Conservation (phyloP, 1,140 invertebrate species). For the Bicyclus anynana region DNA sequence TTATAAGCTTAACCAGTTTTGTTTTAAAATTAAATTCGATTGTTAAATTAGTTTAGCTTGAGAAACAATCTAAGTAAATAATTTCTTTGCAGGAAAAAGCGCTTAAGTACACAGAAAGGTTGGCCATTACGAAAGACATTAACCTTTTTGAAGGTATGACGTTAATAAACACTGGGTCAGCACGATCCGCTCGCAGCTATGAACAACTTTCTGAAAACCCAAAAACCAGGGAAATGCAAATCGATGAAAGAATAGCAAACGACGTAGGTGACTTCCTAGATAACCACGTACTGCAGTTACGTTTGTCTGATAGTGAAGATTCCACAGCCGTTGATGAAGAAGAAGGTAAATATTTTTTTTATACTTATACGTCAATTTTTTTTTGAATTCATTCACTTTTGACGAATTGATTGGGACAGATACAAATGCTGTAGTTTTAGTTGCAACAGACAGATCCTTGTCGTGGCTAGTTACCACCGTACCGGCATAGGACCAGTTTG, state of each 20-base stretch:
- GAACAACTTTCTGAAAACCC: conserved; percentile 63
- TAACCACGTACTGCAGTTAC: conserved; percentile 64
- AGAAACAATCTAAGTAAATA: background rate
- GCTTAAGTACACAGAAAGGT: conserved; percentile 55
- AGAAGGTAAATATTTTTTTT: conserved; percentile 54
- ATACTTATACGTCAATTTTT: background rate
- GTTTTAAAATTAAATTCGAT: background rate
- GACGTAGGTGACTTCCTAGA: conserved; percentile 67
- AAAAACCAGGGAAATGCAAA: conserved; percentile 58
- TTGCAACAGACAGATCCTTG: no score
- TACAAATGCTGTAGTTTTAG: no score
- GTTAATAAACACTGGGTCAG: conserved; percentile 62
- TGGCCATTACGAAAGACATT: conserved; percentile 53
- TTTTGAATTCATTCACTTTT: background rate
- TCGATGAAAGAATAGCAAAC: conserved; percentile 64
- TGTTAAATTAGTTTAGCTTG: background rate
- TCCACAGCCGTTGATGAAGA: conserved; percentile 62
- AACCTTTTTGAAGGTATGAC: conserved; percentile 61
- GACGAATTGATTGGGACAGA: no score
- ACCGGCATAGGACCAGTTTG: no score
- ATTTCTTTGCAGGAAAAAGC: conserved; percentile 63
- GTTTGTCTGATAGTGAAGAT: conserved; percentile 54
- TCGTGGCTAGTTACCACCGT: no score
- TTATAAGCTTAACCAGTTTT: background rate
- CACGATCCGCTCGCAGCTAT: conserved; percentile 60